Evolutionary conservation across 2,113 vertebrate genomes (phyloP).

Genomic region (Rhombomys opimus): DNA sequence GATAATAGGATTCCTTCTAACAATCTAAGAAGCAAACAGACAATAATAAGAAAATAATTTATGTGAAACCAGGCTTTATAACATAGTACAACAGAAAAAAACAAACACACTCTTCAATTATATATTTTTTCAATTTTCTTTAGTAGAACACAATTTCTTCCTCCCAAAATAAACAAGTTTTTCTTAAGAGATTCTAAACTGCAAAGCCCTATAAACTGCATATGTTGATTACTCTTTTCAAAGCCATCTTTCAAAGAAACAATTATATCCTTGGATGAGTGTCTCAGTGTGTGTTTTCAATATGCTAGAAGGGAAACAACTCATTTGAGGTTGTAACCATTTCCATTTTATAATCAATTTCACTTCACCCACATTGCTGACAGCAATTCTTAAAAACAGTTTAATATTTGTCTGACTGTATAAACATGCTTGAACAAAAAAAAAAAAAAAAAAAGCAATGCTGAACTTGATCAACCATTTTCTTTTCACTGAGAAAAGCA

Average conservation of each 20-base stretch:
- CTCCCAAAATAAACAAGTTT: slow-evolving; percentile 53
- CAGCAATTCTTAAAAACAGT: slow-evolving; percentile 46
- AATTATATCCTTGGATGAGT: not conserved
- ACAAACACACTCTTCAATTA: not conserved
- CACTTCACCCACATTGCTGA: not conserved
- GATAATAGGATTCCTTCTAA: not conserved
- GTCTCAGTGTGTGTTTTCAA: slow-evolving; percentile 21
- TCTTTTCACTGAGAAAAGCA: slow-evolving; percentile 60
- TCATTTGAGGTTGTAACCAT: slow-evolving; percentile 1
- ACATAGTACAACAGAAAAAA: not conserved
- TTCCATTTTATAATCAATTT: slow-evolving; percentile 48
- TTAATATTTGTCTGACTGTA: slow-evolving; percentile 47
- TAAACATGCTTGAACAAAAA: slow-evolving; percentile 52
- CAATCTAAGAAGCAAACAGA: not conserved
- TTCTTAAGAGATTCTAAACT: slow-evolving; percentile 24
- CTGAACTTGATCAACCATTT: slow-evolving; percentile 51
- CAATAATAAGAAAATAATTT: slow-evolving; percentile 9
- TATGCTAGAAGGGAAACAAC: slow-evolving; percentile 44
- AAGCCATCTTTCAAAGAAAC: slow-evolving; percentile 54
- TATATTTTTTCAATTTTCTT: slow-evolving; percentile 49
- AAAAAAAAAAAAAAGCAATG: not conserved
- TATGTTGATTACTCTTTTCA: slow-evolving; percentile 51
- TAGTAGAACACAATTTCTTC: not conserved
- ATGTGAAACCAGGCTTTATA: slow-evolving; percentile 21
- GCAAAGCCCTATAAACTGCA: not conserved